These are phyloP conservation scores for Nannoperca australis DNA, from an alignment of 2,797 vertebrate species.

Conservation along the genomic window DNA sequence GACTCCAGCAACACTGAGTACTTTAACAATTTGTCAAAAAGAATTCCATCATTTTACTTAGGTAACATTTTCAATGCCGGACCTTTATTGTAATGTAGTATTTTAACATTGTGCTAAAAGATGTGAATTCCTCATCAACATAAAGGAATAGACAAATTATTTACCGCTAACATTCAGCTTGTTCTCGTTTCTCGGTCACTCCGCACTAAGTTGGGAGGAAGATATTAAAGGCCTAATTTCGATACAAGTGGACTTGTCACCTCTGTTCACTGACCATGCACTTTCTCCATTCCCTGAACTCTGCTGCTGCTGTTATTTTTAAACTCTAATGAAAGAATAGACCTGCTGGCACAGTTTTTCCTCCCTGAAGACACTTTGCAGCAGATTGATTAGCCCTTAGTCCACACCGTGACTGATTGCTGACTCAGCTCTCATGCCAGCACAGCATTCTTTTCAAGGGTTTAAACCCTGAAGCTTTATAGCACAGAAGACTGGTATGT, in stretches of 20 bases:
- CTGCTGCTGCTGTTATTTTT: slow-evolving; percentile 57
- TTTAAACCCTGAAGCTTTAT: slow-evolving; percentile 24
- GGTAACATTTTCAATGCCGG: not conserved
- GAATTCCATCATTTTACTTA: not conserved
- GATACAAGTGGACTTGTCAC: slow-evolving; percentile 43
- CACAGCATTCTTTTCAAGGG: slow-evolving; percentile 46
- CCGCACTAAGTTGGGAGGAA: not conserved
- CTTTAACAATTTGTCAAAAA: not conserved
- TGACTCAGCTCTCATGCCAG: slow-evolving; percentile 54
- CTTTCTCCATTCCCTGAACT: slow-evolving; percentile 37
- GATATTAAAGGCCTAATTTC: slow-evolving; percentile 25
- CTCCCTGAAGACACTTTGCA: slow-evolving; percentile 53
- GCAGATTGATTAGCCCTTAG: slow-evolving; percentile 67
- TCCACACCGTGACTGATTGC: slow-evolving; percentile 58
- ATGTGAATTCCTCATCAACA: not conserved
- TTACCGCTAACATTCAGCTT: not conserved
- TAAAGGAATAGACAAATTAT: not conserved
- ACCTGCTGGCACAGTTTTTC: slow-evolving; percentile 59
- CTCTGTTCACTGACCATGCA: slow-evolving; percentile 62
- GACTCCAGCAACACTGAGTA: not conserved
- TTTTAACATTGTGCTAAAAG: not conserved
- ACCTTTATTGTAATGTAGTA: not conserved
- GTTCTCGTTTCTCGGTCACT: slow-evolving; percentile 12
- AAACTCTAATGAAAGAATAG: slow-evolving; percentile 63
- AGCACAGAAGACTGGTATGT: not conserved